A percentile compares a stretch with the other conserved stretches of the same genome.
phyloP scores from a whole-genome alignment of 2,888 invertebrate species.

The Lycophotia porphyrea region DNA sequence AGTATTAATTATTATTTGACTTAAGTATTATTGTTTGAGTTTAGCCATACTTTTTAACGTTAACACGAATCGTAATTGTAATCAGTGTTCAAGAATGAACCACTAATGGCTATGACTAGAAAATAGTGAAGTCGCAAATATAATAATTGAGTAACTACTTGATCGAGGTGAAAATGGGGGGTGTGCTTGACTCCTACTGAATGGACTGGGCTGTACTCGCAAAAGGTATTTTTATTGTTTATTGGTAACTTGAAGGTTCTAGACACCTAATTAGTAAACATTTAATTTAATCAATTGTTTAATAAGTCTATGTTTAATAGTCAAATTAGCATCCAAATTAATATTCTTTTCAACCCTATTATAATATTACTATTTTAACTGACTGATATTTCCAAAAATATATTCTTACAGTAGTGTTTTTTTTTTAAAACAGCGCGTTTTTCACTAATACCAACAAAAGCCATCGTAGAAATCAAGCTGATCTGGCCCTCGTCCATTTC shows the following conservation, averaged over 20 bases:
- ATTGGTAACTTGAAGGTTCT: background rate
- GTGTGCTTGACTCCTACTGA: background rate
- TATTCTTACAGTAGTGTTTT: background rate
- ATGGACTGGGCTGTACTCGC: background rate
- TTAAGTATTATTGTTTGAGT: background rate
- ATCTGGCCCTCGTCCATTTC: background rate
- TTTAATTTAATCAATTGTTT: background rate
- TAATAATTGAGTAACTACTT: too few relatives aligned
- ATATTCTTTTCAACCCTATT: constrained; percentile 15
- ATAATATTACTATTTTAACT: constrained; percentile 17
- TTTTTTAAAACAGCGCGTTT: background rate
- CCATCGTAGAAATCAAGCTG: background rate
- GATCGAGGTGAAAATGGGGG: background rate
- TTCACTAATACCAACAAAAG: background rate
- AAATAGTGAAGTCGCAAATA: background rate
- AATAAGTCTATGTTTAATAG: background rate
- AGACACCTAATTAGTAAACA: background rate
- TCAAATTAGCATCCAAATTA: constrained; percentile 35
- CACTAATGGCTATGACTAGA: background rate
- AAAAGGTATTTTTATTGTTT: background rate
- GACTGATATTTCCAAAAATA: background rate
- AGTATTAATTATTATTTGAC: too few relatives aligned
- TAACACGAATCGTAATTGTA: background rate
- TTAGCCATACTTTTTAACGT: background rate
- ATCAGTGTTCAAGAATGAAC: background rate